Percentiles rank a stretch among this genome's conserved stretches.
These are phyloP conservation scores for Caenorhabditis sp. DNA, from an alignment of 2,888 invertebrate genomes.

Conservation along the genomic window DNA sequence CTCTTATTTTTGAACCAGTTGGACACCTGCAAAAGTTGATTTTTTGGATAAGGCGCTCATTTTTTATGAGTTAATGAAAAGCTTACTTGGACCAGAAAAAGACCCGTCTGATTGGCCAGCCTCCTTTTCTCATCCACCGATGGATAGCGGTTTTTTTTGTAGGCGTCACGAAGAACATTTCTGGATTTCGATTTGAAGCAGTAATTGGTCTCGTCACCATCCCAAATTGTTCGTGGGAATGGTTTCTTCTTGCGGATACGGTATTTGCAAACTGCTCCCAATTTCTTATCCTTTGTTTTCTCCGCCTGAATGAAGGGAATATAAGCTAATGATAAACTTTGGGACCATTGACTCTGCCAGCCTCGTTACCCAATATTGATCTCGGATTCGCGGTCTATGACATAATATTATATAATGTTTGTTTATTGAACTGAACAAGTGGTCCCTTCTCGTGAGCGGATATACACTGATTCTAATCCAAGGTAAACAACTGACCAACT, in stretches of 20 bases:
- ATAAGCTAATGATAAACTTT: neutral
- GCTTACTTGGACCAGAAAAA: conserved; percentile 92
- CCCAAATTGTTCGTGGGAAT: conserved; percentile 98
- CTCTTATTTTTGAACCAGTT: conserved; percentile 99
- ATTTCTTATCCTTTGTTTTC: conserved; percentile 92
- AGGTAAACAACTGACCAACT: conserved; percentile 11
- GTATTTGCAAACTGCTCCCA: conserved; percentile 90
- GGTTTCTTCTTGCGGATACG: conserved; percentile 97
- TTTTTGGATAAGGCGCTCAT: conserved; percentile 27
- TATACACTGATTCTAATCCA: conserved; percentile 17
- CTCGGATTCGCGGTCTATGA: conserved; percentile 55
- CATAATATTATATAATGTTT: conserved; percentile 41
- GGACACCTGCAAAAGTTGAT: conserved; percentile 89
- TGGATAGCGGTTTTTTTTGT: conserved; percentile 92
- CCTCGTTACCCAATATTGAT: conserved; percentile 45
- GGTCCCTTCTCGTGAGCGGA: conserved; percentile 19
- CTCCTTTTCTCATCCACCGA: conserved; percentile 96
- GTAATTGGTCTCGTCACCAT: conserved; percentile 98
- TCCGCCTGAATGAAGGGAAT: conserved; percentile 86
- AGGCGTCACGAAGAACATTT: conserved; percentile 91
- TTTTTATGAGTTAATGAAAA: neutral
- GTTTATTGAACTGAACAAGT: conserved; percentile 48
- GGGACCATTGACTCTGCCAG: neutral
- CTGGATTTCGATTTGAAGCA: conserved; percentile 92
- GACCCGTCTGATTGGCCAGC: conserved; percentile 94